Percentiles rank a stretch among this genome's conserved stretches.
Evolutionary conservation across 2,797 vertebrate species (phyloP).

Genomic region (Myiotriccus ornatus): DNA sequence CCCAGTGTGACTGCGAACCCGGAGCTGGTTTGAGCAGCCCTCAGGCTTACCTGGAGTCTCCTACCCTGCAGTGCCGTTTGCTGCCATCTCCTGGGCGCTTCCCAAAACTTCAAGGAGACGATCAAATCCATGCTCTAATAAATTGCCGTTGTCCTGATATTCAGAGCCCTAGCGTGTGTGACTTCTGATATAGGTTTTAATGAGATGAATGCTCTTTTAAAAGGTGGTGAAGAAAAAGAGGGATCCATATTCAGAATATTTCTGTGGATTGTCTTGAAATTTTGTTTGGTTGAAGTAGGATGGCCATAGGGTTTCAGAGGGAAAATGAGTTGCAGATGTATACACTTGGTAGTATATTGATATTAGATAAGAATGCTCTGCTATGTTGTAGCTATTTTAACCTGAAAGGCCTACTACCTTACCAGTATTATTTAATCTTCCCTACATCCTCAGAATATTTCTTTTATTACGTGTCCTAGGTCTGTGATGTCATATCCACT

Average conservation of each 20-base stretch:
- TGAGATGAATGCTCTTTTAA: neutral
- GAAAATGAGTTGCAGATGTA: neutral
- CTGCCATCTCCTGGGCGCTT: slow-evolving; percentile 38
- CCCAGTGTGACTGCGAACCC: fast-evolving
- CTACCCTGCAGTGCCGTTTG: neutral
- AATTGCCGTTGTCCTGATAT: neutral
- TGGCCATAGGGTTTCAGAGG: neutral
- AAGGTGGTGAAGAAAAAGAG: neutral
- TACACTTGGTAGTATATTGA: neutral
- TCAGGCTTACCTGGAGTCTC: neutral
- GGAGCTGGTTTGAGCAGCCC: neutral
- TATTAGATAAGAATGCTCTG: neutral
- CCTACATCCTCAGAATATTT: neutral
- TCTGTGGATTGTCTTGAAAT: neutral
- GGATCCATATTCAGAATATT: neutral
- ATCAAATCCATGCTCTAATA: fast-evolving
- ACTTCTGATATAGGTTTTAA: neutral
- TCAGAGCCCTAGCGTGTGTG: neutral
- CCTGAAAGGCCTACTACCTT: neutral
- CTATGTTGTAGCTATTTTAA: neutral
- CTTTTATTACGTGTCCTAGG: neutral
- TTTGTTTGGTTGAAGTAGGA: neutral
- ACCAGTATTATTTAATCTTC: neutral
- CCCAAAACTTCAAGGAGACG: neutral
- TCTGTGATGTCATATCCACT: neutral